A percentile compares a stretch with the other conserved stretches of the same genome.
Evolutionary conservation across 2,113 vertebrate species (phyloP).

Genomic region (Tyto alba): DNA sequence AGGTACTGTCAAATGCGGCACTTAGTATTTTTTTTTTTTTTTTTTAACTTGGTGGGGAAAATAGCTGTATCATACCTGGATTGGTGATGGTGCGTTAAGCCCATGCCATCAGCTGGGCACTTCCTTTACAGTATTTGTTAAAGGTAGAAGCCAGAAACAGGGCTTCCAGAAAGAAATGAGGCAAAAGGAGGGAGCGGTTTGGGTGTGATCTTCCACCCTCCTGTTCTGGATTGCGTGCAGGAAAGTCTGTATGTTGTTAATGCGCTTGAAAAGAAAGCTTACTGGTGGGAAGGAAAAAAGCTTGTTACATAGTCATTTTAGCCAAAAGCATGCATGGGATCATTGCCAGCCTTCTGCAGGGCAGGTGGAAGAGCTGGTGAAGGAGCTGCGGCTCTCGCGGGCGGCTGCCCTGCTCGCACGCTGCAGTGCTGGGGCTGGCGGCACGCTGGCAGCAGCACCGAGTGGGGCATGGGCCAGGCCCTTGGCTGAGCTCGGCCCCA

Average conservation of each 20-base stretch:
- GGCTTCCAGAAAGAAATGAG: not conserved
- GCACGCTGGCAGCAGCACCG: not conserved
- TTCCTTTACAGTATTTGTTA: not conserved
- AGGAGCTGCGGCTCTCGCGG: not conserved
- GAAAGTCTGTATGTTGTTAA: not conserved
- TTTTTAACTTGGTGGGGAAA: conserved; percentile 36
- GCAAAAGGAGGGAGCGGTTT: not conserved
- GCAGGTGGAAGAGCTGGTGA: not conserved
- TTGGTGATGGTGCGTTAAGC: not conserved
- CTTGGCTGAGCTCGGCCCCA: not conserved
- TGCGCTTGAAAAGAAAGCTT: not conserved
- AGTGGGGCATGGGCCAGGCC: not conserved
- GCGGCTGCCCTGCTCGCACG: fast-evolving
- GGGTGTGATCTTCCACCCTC: not conserved
- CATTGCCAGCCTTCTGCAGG: not conserved
- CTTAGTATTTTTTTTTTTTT: no score
- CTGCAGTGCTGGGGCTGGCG: fast-evolving
- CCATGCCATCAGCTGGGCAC: not conserved
- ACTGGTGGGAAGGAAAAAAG: not conserved
- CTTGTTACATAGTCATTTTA: not conserved
- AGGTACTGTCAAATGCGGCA: not conserved
- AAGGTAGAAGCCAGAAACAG: not conserved
- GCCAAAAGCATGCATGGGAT: not conserved
- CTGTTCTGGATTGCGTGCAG: not conserved
- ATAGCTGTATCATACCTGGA: not conserved